phyloP scores from a whole-genome alignment of 2,797 vertebrate genomes.

The Acanthurus lineatus region DNA sequence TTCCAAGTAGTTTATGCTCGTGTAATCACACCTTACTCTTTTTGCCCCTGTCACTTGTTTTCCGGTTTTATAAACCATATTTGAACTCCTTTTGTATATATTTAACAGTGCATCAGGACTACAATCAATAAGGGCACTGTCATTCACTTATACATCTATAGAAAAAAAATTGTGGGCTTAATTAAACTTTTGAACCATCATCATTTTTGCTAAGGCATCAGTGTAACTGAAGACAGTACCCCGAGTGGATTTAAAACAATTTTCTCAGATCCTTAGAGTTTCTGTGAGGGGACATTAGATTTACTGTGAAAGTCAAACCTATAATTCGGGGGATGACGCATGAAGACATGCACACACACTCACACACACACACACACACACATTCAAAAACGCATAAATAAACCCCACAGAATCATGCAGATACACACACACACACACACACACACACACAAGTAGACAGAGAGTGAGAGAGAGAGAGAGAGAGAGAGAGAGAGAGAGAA shows the following conservation, averaged over 20 bases:
- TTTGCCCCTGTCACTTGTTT: slow-evolving; percentile 7
- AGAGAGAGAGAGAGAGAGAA: slow-evolving; percentile 23
- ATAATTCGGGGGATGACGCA: slow-evolving; percentile 70
- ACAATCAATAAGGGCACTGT: slow-evolving; percentile 9
- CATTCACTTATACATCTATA: slow-evolving; percentile 26
- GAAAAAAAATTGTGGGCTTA: slow-evolving; percentile 21
- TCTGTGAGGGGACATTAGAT: slow-evolving; percentile 57
- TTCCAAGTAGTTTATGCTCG: slow-evolving; percentile 22
- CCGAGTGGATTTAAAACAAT: slow-evolving; percentile 38
- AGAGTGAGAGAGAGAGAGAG: not conserved
- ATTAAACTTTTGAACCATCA: slow-evolving; percentile 27
- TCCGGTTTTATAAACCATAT: slow-evolving; percentile 11
- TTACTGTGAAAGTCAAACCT: slow-evolving; percentile 70
- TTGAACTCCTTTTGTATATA: slow-evolving; percentile 25
- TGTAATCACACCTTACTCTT: slow-evolving; percentile 9
- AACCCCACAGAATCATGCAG: slow-evolving; percentile 58
- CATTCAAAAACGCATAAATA: slow-evolving; percentile 63
- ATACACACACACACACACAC: slow-evolving; percentile 40
- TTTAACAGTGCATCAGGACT: slow-evolving; percentile 9
- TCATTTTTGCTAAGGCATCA: slow-evolving; percentile 22
- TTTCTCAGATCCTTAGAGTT: slow-evolving; percentile 51
- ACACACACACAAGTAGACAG: slow-evolving; percentile 19
- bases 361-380: slow-evolving; percentile 24
- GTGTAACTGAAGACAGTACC: slow-evolving; percentile 32
- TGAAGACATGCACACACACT: slow-evolving; percentile 48